Evolutionary conservation across 2,888 invertebrate species (phyloP), one percentile per base, ranked within the genome.

Genomic region (Rhamnusium bicolor): DNA sequence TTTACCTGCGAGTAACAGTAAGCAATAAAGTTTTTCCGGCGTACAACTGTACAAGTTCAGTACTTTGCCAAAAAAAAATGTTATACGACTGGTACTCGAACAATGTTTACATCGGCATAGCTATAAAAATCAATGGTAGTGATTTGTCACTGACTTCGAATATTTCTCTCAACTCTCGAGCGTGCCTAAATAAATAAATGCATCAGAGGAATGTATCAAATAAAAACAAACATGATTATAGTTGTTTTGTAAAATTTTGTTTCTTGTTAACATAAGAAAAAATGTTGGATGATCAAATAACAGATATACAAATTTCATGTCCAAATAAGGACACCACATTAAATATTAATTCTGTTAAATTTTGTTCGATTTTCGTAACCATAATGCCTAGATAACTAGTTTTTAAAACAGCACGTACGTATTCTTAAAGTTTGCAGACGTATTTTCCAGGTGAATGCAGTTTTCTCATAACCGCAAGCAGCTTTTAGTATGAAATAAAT

Each of bases 101-200:
- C 75, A 77, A 77, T 79, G 79, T 80, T 79, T 78, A 81, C 79
- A 79, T 80, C 75, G 76, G 72, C 79, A 68, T 69, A 69, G 73
- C 81, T 78, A 82, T 81, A 81, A 82, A 81, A 82, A 81, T 81
- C 80, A 80, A 80, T 78, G 80, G 81, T 76, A 80, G 81, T 82
- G 82, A 82, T 82, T 82, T 81, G 81, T 82, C 79, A 77, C 72
- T 75, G 76, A 77, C 69, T 75, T 72, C 72, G 73, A 74, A 77
- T 73, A 65, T 73, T 76, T 76, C 72, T 72, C 69, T 62, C 56
- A 32, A 61, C 60, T 53, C 46, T 53, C 69, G 60, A 71, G 60
- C 75, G 69, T 76, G 71, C 69, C 71, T 75, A 73, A 70, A 61
- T 73, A 73, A 74, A 78, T 78, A 76, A 78, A 78, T 76, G 76